These are phyloP conservation scores for Xerus inauris DNA, from an alignment of 2,113 vertebrate genomes.

Conservation along the genomic window DNA sequence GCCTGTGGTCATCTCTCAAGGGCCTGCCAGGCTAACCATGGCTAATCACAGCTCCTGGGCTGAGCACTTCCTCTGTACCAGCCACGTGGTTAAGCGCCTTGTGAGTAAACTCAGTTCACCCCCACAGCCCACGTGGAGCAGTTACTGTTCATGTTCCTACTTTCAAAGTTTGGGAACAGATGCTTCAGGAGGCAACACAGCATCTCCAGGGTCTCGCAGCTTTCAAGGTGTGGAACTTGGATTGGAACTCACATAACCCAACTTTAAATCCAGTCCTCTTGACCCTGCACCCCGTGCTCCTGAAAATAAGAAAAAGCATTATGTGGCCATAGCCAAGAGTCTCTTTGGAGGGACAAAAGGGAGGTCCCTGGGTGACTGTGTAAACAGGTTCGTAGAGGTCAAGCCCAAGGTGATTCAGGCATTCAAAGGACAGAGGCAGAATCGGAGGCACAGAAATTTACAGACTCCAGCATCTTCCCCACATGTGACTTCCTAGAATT, in stretches of 20 bases:
- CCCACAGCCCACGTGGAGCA: not conserved
- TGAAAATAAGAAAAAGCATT: not conserved
- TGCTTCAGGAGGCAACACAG: not conserved
- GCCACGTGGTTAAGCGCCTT: not conserved
- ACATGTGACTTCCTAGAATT: no score
- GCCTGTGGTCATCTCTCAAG: not conserved
- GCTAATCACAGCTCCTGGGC: not conserved
- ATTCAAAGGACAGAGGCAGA: not conserved
- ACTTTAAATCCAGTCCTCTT: not conserved
- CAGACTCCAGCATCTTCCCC: not conserved
- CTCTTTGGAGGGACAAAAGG: not conserved
- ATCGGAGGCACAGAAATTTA: not conserved
- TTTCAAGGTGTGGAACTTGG: not conserved
- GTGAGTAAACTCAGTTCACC: not conserved
- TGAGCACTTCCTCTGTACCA: not conserved
- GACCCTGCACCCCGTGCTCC: fast-evolving
- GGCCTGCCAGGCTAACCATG: not conserved
- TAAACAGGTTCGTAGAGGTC: not conserved
- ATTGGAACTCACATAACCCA: not conserved
- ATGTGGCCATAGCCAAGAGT: not conserved
- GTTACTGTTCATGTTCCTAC: not conserved
- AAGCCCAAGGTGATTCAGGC: fast-evolving
- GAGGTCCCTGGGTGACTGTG: fast-evolving
- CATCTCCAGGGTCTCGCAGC: not conserved
- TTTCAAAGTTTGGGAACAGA: not conserved